Evolutionary conservation across 2,888 invertebrate species (phyloP), one percentile per base, ranked within the genome.

Genomic region (Dicyrtomina minuta): DNA sequence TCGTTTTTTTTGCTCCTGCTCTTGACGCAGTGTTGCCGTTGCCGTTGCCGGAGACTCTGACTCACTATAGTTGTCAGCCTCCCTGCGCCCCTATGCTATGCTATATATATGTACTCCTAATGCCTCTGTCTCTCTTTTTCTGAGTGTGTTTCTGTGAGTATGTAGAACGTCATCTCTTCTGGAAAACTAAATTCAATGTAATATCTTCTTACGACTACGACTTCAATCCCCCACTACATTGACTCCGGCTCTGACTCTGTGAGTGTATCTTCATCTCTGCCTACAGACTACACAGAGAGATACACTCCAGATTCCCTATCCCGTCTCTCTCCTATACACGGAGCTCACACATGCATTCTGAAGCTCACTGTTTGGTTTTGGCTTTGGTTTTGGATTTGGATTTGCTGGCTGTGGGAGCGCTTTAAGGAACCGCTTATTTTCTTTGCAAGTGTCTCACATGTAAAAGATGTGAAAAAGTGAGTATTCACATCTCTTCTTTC

Each of bases 1-100:
- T 68, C 70, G 64, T 70, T 70, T 72, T 70, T 72, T 72, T 64
- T 53, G 26, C 41, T 53, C 64, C 26, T 53, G 27, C 53, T 49
- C 33, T 33, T 33, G 33, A 8, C 3, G 33, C 33, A 33, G 33
- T 33, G 33, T 33, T 33, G n/a, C n/a, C n/a, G n/a, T n/a, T n/a
- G n/a, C 64, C 51, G 62, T 62, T 62, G 64, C 64, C 64, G 64
- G 15, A 58, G 58, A 58, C 8, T 15, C 33, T 33, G 33, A 33
- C 33, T 33, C 33, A 33, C 33, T 33, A 33, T n/a, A n/a, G n/a
- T n/a, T n/a, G 33, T 33, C 33, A 33, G 33, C 33, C 33, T 33
- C 33, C 8, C n/a, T n/a, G n/a, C 33, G 33, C 33, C 8, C 33
- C 8, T 33, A n/a, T n/a, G n/a, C n/a, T n/a, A n/a, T n/a, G n/a